Conservation (phyloP, 2,888 invertebrate genomes). For the Isoperla grammatica region DNA sequence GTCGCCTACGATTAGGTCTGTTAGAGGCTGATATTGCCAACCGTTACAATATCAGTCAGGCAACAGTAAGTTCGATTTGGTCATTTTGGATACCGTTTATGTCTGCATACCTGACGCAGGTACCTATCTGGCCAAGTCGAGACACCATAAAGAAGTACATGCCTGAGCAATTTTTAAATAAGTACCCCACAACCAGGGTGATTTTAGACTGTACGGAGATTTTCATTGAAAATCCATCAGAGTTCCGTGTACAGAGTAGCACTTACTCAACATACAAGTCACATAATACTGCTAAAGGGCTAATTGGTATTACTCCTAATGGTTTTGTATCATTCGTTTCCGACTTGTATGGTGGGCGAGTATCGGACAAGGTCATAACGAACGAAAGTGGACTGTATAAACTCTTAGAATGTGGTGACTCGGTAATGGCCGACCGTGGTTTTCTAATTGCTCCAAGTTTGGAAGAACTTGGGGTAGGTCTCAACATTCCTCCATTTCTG, state of each 20-base stretch:
- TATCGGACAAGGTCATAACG: slow-evolving; percentile 28
- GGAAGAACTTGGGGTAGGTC: slow-evolving; percentile 17
- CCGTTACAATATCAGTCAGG: neutral
- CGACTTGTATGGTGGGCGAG: slow-evolving; percentile 28
- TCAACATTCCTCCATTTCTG: slow-evolving; percentile 29
- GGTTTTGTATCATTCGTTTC: slow-evolving; percentile 30
- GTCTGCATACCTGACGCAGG: neutral
- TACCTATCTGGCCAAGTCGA: neutral
- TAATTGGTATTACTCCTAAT: slow-evolving; percentile 32
- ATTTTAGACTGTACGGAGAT: slow-evolving; percentile 30
- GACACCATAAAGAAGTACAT: neutral
- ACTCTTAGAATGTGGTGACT: slow-evolving; percentile 27
- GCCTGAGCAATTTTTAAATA: neutral
- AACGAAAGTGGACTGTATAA: slow-evolving; percentile 25
- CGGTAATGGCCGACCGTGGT: slow-evolving; percentile 33
- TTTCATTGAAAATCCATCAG: slow-evolving; percentile 24
- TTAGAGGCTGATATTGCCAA: neutral
- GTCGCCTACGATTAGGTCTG: neutral
- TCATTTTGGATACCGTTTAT: neutral
- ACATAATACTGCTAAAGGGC: slow-evolving; percentile 32
- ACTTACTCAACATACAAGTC: slow-evolving; percentile 21
- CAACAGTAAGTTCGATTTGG: neutral
- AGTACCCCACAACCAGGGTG: neutral
- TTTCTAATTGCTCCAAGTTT: slow-evolving; percentile 30
- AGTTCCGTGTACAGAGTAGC: slow-evolving; percentile 12